phyloP scores from a whole-genome alignment of 2,113 vertebrate genomes.

The Ameiurus melas region DNA sequence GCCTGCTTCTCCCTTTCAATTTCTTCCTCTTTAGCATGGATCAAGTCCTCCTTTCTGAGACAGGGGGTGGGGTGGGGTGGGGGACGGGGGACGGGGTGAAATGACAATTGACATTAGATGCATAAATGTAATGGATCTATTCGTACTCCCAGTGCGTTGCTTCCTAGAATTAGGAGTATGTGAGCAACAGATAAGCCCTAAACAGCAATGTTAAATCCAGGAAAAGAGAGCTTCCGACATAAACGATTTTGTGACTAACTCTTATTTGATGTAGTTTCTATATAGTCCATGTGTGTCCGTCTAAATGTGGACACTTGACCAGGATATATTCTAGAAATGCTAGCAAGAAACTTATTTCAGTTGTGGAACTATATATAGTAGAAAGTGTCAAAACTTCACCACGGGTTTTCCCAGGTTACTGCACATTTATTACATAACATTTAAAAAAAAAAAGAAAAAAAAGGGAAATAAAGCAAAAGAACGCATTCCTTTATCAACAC shows the following conservation, averaged over 20 bases:
- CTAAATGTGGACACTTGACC: not conserved
- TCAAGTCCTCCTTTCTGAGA: constrained; percentile 87
- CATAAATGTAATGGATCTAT: not conserved
- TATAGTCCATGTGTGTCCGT: not conserved
- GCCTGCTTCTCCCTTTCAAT: constrained; percentile 81
- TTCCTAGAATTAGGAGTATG: not conserved
- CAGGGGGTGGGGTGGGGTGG: not conserved
- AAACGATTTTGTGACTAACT: not conserved
- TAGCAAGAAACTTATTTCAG: not conserved
- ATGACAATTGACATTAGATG: not conserved
- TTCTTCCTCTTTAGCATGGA: constrained; percentile 81
- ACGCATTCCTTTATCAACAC: not conserved
- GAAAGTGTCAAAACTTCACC: not conserved
- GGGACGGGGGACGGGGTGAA: no score
- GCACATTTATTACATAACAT: not conserved
- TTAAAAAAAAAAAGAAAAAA: no score
- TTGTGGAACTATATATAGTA: not conserved
- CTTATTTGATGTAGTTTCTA: not conserved
- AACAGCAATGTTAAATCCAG: not conserved
- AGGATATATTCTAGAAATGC: not conserved
- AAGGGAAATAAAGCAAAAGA: not conserved
- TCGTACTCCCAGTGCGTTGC: not conserved
- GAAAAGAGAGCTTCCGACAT: not conserved
- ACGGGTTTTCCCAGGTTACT: not conserved
- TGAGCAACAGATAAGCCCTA: not conserved